Conservation (phyloP, 2,888 invertebrate species). For the Andrena haemorrhoa region DNA sequence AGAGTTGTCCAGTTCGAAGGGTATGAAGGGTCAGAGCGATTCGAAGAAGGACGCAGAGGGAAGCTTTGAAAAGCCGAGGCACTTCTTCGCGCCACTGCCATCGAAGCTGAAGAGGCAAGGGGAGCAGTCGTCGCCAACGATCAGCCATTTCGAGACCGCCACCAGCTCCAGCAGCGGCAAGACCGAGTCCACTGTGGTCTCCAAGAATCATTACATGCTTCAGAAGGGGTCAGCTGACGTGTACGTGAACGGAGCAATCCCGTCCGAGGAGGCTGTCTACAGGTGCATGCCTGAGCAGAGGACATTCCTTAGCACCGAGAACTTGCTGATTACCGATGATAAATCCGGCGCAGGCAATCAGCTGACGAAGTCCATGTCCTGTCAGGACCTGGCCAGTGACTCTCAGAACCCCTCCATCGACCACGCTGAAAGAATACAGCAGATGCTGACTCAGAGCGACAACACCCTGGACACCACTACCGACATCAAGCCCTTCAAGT, state of each 20-base stretch:
- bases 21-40: not conserved
- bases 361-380: constrained; percentile 79
- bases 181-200: constrained; percentile 75
- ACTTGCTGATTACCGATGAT: constrained; percentile 68
- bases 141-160: constrained; percentile 70
- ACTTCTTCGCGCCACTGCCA: constrained; percentile 79
- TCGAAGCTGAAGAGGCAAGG: constrained; percentile 60
- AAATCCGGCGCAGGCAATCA: constrained; percentile 53
- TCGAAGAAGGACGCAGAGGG: constrained; percentile 1
- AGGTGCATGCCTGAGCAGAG: constrained; percentile 59
- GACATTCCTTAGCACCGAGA: constrained; percentile 78
- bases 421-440: constrained; percentile 66
- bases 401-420: constrained; percentile 57
- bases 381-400: constrained; percentile 78
- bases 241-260: constrained; percentile 77
- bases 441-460: constrained; percentile 77
- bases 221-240: constrained; percentile 79
- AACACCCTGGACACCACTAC: constrained; percentile 74
- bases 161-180: constrained; percentile 76
- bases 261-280: constrained; percentile 31
- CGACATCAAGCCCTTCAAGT: constrained; percentile 79
- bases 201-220: constrained; percentile 42
- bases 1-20: constrained; percentile 11
- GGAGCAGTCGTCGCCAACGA: constrained; percentile 64
- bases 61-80: constrained; percentile 69